These are phyloP conservation scores for Drosophila lacteicornis DNA, from an alignment of 1,140 invertebrate genomes.

Conservation along the genomic window DNA sequence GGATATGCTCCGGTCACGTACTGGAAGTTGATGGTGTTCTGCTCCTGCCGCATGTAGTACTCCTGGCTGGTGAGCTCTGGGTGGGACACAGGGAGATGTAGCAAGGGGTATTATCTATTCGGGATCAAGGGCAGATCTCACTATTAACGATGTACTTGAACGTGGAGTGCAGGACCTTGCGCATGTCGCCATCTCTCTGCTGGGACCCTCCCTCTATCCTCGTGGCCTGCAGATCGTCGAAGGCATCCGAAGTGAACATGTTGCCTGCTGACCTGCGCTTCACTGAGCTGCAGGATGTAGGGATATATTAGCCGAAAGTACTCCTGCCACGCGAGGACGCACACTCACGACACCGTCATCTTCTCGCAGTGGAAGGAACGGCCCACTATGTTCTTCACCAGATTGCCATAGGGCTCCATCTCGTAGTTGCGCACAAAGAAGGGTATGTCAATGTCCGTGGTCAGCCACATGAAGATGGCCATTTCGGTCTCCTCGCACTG, in stretches of 20 bases:
- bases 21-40: constrained; percentile 7
- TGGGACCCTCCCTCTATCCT: constrained; percentile 52
- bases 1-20: constrained; percentile 14
- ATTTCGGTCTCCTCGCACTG: constrained; percentile 27
- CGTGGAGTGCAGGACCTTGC: constrained; percentile 44
- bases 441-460: constrained; percentile 49
- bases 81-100: background rate
- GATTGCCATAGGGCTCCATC: constrained; percentile 61
- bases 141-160: constrained; percentile 50
- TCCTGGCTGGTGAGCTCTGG: constrained; percentile 38
- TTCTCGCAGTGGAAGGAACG: constrained; percentile 8
- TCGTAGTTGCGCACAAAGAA: constrained; percentile 57
- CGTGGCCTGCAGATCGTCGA: constrained; percentile 36
- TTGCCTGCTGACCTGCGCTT: constrained; percentile 33
- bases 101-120: background rate
- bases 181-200: constrained; percentile 20
- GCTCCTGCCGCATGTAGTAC: constrained; percentile 41
- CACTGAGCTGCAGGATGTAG: constrained; percentile 23
- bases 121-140: constrained; percentile 12
- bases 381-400: constrained; percentile 30
- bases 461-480: constrained; percentile 66
- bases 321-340: too few relatives aligned
- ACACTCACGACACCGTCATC: constrained; percentile 50
- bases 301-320: background rate
- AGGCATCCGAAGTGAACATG: constrained; percentile 49